Evolutionary conservation across 2,113 vertebrate genomes (phyloP).

Genomic region (Pitta sordida): DNA sequence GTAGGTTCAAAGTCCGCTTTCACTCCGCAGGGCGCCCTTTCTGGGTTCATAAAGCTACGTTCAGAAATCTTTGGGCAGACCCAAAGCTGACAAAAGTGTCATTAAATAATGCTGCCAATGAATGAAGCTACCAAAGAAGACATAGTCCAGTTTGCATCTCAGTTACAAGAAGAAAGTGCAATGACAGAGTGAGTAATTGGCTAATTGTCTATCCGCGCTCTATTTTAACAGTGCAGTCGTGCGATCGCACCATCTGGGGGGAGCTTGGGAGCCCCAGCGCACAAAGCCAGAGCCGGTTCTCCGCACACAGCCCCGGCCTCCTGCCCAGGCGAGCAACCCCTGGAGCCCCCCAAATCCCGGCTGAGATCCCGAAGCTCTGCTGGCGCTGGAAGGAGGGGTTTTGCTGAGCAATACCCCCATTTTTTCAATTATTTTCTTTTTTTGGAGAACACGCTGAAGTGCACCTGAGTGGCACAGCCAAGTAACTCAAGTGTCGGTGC

Average conservation of each 20-base stretch:
- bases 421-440: fast-evolving
- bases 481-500: neutral
- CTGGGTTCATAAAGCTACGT: slow-evolving; percentile 64
- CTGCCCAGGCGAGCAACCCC: slow-evolving; percentile 13
- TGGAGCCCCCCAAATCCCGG: fast-evolving
- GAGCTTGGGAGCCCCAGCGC: slow-evolving; percentile 46
- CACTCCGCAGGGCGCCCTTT: neutral
- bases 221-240: slow-evolving; percentile 65
- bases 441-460: fast-evolving
- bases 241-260: slow-evolving; percentile 64
- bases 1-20: slow-evolving; percentile 58
- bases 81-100: slow-evolving; percentile 64
- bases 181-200: slow-evolving; percentile 65
- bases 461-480: neutral
- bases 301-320: neutral
- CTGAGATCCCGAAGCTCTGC: neutral
- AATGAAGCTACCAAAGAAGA: slow-evolving; percentile 68
- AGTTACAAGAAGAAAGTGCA: slow-evolving; percentile 67
- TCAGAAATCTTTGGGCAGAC: slow-evolving; percentile 59
- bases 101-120: slow-evolving; percentile 59
- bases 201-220: slow-evolving; percentile 59
- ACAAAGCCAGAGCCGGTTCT: slow-evolving; percentile 23
- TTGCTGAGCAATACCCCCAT: fast-evolving
- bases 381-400: fast-evolving
- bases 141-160: slow-evolving; percentile 65